Conservation (phyloP, 1,140 invertebrate genomes). For the Bombus confusus region DNA sequence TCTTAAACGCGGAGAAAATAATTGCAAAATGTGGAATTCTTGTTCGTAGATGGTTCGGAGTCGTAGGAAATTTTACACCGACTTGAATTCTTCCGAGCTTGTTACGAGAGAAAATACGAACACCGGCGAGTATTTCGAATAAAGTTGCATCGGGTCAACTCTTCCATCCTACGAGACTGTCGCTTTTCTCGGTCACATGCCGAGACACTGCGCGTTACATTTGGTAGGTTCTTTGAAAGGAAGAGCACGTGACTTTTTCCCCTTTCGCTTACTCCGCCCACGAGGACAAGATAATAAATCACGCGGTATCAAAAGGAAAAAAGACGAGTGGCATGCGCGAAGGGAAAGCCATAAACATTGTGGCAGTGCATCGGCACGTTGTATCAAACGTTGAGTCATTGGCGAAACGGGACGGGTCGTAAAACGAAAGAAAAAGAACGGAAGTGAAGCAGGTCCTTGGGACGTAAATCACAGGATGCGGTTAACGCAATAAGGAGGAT, state of each 20-base stretch:
- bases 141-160: neutral
- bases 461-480: slow-evolving; percentile 61
- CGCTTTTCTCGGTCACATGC: neutral
- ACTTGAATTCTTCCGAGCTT: too few relatives aligned
- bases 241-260: neutral
- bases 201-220: neutral
- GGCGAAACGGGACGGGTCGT: slow-evolving; percentile 25
- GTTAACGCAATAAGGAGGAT: slow-evolving; percentile 62
- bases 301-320: neutral
- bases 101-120: too few relatives aligned
- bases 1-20: too few relatives aligned
- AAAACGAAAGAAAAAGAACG: slow-evolving; percentile 41
- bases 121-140: too few relatives aligned
- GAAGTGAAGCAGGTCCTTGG: slow-evolving; percentile 53
- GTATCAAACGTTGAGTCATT: slow-evolving; percentile 42
- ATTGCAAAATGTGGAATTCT: too few relatives aligned
- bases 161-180: neutral
- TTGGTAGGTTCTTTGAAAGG: neutral
- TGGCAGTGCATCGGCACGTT: slow-evolving; percentile 42
- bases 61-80: too few relatives aligned
- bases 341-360: slow-evolving; percentile 51
- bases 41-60: too few relatives aligned
- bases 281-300: slow-evolving; percentile 4
- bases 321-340: neutral
- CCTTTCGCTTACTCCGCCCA: neutral